A percentile compares a stretch with the other conserved stretches of the same genome.
Evolutionary conservation across 2,888 invertebrate species (phyloP).

Genomic region (Girardia tigrina): DNA sequence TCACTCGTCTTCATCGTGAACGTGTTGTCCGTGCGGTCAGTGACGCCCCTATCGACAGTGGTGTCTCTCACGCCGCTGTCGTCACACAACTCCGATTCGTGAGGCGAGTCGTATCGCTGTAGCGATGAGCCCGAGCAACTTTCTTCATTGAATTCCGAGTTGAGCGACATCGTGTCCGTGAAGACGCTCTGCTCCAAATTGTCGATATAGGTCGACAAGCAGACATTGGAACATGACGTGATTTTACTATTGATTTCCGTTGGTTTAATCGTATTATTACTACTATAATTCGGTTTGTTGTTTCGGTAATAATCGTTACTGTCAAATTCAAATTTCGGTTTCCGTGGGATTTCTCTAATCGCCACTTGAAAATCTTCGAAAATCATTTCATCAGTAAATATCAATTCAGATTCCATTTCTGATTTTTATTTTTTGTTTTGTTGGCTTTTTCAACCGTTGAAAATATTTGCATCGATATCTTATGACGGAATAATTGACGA

Average conservation of each 20-base stretch:
- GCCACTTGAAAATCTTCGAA: neutral
- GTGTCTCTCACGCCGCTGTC: no score
- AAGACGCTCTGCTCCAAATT: neutral
- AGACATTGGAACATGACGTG: neutral
- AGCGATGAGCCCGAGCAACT: neutral
- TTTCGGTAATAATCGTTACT: neutral
- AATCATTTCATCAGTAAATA: neutral
- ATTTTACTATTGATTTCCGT: neutral
- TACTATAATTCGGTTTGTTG: neutral
- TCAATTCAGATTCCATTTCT: neutral
- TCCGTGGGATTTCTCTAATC: neutral
- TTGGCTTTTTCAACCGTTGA: no score
- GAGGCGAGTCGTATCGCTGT: neutral
- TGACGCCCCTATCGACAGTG: no score
- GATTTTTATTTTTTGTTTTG: no score
- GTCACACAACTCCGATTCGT: neutral
- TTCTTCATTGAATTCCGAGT: neutral
- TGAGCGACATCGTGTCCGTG: neutral
- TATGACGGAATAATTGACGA: no score
- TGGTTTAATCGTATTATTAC: neutral
- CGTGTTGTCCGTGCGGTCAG: no score
- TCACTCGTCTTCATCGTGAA: no score
- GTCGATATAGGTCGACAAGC: neutral
- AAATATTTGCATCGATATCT: no score
- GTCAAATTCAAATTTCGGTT: neutral